Evolutionary conservation across 2,888 invertebrate species (phyloP), one percentile per base, ranked within the genome.

Genomic region (Dioctria rufipes): DNA sequence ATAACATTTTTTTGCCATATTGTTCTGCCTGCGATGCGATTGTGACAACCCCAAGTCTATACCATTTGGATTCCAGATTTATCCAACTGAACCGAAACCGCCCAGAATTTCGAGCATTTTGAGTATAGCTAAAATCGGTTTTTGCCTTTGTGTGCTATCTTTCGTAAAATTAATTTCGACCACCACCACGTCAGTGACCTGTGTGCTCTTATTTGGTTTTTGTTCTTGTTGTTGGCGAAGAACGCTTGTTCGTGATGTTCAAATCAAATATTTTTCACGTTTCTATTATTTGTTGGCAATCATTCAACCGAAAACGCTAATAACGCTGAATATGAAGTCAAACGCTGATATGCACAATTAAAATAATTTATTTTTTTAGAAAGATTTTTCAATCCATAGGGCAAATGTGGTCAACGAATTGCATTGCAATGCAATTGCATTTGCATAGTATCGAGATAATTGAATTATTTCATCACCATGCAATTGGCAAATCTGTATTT

Each of bases 231-330:
- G 25, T n/a, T 54, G 54, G 6, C 54, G n/a, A 54, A 54, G 3
- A 3, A 54, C 3, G 11, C 1, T 2, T 37, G 25, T 69, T 69
- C 69, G 69, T 69, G 69, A 69, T n/a, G 37, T 69, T 69, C 39
- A 25, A 49, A 51, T 51, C 51, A 11, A 51, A 69, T 69, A 69
- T 51, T 51, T 69, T 51, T 51, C 51, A 51, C 69, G 49, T 69
- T 69, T 69, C 69, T 51, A 51, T n/a, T n/a, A n/a, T 69, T 69
- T 51, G 51, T 25, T 51, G 40, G 51, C 51, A 69, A 69, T 51
- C 69, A 69, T 51, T 69, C 69, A 69, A 69, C 69, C 69, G 69
- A 69, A 69, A 69, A 69, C 51, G 43, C 42, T 69, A 69, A 69
- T 51, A 11, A n/a, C 11, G 1, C 54, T n/a, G 11, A 4, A 11